Evolutionary conservation across 2,888 invertebrate genomes (phyloP).

Genomic region (Ochropacha duplaris): DNA sequence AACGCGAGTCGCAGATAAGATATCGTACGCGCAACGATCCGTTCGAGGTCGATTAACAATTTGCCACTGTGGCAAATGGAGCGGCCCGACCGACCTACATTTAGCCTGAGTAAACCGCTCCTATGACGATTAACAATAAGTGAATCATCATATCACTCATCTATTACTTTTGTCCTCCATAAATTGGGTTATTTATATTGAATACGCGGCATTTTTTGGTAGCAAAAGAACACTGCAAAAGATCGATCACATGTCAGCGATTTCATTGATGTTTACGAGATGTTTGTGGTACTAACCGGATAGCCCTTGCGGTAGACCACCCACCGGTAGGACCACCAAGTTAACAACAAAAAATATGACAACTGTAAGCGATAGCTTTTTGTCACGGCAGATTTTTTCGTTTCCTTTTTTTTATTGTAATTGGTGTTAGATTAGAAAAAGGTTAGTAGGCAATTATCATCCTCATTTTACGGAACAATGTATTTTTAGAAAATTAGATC

Average conservation of each 20-base stretch:
- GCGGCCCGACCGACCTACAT: conserved; percentile 78
- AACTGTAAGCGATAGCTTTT: conserved; percentile 46
- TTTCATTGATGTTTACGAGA: conserved; percentile 25
- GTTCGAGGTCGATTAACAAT: conserved; percentile 77
- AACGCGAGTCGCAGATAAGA: conserved; percentile 60
- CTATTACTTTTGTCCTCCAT: conserved; percentile 52
- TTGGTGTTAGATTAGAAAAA: neutral
- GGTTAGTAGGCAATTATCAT: neutral
- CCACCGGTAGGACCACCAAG: conserved; percentile 54
- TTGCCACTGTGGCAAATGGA: conserved; percentile 77
- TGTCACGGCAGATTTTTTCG: conserved; percentile 39
- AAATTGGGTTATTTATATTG: conserved; percentile 34
- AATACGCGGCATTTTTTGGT: conserved; percentile 21
- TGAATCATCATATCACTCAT: conserved; percentile 66
- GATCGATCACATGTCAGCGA: conserved; percentile 22
- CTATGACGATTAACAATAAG: conserved; percentile 72
- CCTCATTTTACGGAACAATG: neutral
- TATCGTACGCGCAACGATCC: conserved; percentile 64
- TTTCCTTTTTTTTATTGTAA: conserved; percentile 4
- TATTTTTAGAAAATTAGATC: neutral
- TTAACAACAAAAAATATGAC: conserved; percentile 38
- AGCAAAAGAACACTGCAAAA: conserved; percentile 25
- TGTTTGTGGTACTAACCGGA: conserved; percentile 29
- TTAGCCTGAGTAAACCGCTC: conserved; percentile 68
- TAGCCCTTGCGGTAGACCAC: conserved; percentile 59